Percentiles rank a stretch among this genome's conserved stretches.
These are phyloP conservation scores for Pocillopora grandis DNA, from an alignment of 92 coral and sea anemone species.

Conservation along the genomic window DNA sequence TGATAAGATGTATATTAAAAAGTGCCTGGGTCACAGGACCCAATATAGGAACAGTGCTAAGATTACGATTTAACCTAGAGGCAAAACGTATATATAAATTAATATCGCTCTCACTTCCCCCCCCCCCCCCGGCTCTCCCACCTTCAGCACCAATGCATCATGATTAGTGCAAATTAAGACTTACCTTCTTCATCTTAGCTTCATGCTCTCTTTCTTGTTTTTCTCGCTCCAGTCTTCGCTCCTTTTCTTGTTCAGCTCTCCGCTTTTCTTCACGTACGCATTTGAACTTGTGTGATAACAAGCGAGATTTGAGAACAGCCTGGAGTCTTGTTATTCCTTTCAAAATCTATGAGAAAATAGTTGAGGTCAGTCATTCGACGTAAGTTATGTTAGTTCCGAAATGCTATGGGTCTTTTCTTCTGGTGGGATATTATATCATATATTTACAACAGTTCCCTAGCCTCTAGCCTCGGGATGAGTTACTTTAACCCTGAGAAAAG, in stretches of 20 bases:
- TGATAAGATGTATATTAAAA: neutral
- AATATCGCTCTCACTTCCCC: no score
- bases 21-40: no score
- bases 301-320: conserved; percentile 62
- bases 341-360: conserved; percentile 21
- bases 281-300: conserved; percentile 45
- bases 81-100: no score
- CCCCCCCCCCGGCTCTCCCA: no score
- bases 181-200: conserved; percentile 23
- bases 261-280: conserved; percentile 57
- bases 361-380: neutral
- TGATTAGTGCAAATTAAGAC: neutral
- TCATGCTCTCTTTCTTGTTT: conserved; percentile 30
- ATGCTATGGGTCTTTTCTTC: no score
- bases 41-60: neutral
- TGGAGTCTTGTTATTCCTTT: conserved; percentile 70
- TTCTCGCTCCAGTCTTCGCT: conserved; percentile 58
- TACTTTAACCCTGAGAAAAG: no score
- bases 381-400: no score
- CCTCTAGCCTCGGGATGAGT: no score
- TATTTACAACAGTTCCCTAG: no score
- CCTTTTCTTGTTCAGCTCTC: conserved; percentile 56
- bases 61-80: no score
- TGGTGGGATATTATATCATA: no score
- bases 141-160: no score